A percentile compares a stretch with the other conserved stretches of the same genome.
These are phyloP conservation scores for Zelostemma sp. DNA, from an alignment of 1,140 invertebrate genomes.

Conservation along the genomic window DNA sequence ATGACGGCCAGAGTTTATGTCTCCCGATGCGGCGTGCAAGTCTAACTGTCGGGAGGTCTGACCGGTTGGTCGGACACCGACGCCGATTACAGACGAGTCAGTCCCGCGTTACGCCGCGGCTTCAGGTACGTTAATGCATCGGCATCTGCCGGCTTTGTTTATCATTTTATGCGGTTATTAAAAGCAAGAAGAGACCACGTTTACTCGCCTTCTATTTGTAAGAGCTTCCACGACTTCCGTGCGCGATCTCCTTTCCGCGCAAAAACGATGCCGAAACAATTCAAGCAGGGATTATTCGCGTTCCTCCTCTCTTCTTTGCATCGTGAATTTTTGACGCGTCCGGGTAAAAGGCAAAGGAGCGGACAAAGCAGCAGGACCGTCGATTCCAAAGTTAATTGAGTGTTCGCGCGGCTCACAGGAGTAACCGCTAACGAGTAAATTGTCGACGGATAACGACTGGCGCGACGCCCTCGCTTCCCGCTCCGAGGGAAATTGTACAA, in stretches of 20 bases:
- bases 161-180: constrained; percentile 61
- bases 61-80: background rate
- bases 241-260: background rate
- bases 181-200: constrained; percentile 53
- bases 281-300: no score
- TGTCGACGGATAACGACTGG: constrained; percentile 55
- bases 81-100: constrained; percentile 6
- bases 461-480: constrained; percentile 14
- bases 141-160: constrained; percentile 53
- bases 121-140: constrained; percentile 11
- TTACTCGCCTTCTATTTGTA: constrained; percentile 27
- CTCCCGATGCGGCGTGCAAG: constrained; percentile 55
- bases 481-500: constrained; percentile 52
- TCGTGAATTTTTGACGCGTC: constrained; percentile 19
- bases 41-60: constrained; percentile 58
- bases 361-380: constrained; percentile 52
- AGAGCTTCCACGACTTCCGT: constrained; percentile 27
- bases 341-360: constrained; percentile 30
- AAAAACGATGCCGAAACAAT: constrained; percentile 8
- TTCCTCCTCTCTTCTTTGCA: constrained; percentile 31
- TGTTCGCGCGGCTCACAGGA: constrained; percentile 52
- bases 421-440: constrained; percentile 65
- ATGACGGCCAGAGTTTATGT: constrained; percentile 51
- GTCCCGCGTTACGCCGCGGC: constrained; percentile 7
- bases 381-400: constrained; percentile 66